A percentile compares a stretch with the other conserved stretches of the same genome.
Evolutionary conservation across 2,113 vertebrate genomes (phyloP).

Genomic region (Zootoca vivipara): DNA sequence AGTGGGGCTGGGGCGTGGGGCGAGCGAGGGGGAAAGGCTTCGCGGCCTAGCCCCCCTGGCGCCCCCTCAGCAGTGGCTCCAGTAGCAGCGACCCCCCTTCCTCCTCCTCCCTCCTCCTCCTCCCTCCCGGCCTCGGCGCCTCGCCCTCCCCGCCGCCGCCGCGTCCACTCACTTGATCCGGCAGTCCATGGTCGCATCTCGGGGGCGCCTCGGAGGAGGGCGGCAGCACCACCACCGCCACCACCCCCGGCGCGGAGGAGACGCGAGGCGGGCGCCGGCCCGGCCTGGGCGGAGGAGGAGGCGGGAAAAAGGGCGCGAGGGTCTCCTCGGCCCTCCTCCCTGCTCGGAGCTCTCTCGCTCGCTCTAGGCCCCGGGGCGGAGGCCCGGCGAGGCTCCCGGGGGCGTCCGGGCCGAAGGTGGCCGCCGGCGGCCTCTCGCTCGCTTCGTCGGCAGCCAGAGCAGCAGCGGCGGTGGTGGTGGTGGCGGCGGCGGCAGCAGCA

Average conservation of each 20-base stretch:
- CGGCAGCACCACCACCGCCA: slow-evolving; percentile 24
- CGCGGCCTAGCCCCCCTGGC: slow-evolving; percentile 54
- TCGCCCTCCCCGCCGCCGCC: neutral
- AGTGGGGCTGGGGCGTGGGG: slow-evolving; percentile 1
- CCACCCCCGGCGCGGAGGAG: slow-evolving; percentile 19
- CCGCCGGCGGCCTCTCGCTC: slow-evolving; percentile 37
- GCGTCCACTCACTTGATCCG: slow-evolving; percentile 84
- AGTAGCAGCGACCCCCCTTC: neutral
- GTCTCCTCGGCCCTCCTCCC: neutral
- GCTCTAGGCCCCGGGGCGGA: neutral
- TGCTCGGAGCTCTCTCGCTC: neutral
- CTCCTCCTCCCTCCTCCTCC: neutral
- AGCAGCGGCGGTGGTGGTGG: neutral
- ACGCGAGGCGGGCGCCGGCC: slow-evolving; percentile 25
- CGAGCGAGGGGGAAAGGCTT: slow-evolving; percentile 14
- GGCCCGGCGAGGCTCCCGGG: neutral
- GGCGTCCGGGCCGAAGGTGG: slow-evolving; percentile 23
- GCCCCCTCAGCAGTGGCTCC: neutral
- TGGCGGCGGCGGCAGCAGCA: slow-evolving; percentile 56
- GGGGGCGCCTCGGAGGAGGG: slow-evolving; percentile 64
- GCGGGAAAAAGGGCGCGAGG: neutral
- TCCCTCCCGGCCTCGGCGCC: neutral
- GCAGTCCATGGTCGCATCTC: slow-evolving; percentile 91
- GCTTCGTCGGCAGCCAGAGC: slow-evolving; percentile 34
- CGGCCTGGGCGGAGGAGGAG: neutral